phyloP scores from a whole-genome alignment of 2,113 vertebrate species.

The Mola mola region DNA sequence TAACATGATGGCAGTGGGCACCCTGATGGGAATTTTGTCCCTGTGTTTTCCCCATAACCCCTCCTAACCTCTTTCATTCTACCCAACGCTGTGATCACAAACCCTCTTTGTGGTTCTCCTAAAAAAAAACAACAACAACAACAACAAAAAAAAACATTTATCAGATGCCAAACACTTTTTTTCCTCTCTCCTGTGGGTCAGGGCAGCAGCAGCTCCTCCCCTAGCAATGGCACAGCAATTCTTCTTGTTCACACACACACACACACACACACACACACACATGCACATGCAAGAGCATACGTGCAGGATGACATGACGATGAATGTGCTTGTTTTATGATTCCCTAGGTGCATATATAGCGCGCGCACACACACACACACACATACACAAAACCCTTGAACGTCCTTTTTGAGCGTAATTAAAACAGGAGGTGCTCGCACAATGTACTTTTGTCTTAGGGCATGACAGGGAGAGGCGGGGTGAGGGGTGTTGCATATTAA shows the following conservation, averaged over 20 bases:
- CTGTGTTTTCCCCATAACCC: conserved; percentile 82
- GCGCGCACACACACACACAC: conserved; percentile 8
- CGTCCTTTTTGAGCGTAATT: conserved; percentile 77
- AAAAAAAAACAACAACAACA: conserved; percentile 38
- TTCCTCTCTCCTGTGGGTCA: conserved; percentile 52
- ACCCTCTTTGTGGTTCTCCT: conserved; percentile 74
- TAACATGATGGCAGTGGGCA: conserved; percentile 64
- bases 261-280: conserved; percentile 10
- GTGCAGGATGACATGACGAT: conserved; percentile 48
- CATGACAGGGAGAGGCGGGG: conserved; percentile 60
- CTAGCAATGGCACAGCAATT: conserved; percentile 34
- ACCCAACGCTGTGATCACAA: conserved; percentile 72
- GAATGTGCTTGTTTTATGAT: conserved; percentile 62
- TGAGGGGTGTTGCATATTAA: conserved; percentile 79
- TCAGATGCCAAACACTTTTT: conserved; percentile 78
- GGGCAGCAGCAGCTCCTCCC: conserved; percentile 63
- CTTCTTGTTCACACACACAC: conserved; percentile 50
- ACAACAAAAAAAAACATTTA: conserved; percentile 74
- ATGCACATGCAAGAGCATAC: conserved; percentile 33
- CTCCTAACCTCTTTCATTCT: conserved; percentile 76
- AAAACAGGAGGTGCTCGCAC: conserved; percentile 82
- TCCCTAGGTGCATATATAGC: conserved; percentile 44
- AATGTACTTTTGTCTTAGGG: conserved; percentile 84
- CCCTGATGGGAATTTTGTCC: conserved; percentile 79
- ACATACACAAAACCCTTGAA: conserved; percentile 37